Base-by-base conservation (phyloP, 2,113 vertebrate species). In the Lepus americanus region DNA sequence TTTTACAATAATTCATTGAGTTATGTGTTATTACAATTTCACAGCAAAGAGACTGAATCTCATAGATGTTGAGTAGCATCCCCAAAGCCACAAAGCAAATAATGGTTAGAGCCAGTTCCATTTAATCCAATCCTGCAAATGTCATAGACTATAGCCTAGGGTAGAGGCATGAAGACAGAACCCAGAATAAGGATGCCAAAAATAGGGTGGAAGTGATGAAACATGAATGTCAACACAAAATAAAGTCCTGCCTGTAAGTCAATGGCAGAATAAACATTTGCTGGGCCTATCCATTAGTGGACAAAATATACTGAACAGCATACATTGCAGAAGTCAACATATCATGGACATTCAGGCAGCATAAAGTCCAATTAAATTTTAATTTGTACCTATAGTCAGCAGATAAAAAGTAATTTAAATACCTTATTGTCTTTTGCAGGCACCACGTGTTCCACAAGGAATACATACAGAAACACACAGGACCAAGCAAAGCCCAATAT, bases 321-420 rank as follows among this genome's bases (percentile, higher is more conserved):
- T 25, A 51, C 33, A 63, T 84, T 49, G 27, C n/a, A 63, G 97
- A 97, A 97, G 97, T 96, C 95, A 97, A 87, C 97, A 93, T 96
- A 96, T 97, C 97, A 96, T 5, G 91, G 95, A 94, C 96, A 95
- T 97, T 97, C 94, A 0, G 97, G 95, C 95, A 97, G 94, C 96
- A 97, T 96, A 97, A 98, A 98, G 89, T 86, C 94, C 2, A 29
- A 97, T 93, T 96, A 96, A 61, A 95, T 82, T 44, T 44, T 44
- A 44, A 44, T 44, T 44, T 44, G 44, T 7, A 44, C 44, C 44
- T 44, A 44, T 44, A 44, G 44, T 44, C 44, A 44, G 44, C 44
- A 44, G 44, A 44, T 44, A 44, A 44, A 44, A 44, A 44, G 53
- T 7, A 77, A 22, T 23, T 66, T 81, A 8, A 82, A 44, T 3